phyloP scores from a whole-genome alignment of 2,797 vertebrate genomes.

The Syngnathus rostellatus region DNA sequence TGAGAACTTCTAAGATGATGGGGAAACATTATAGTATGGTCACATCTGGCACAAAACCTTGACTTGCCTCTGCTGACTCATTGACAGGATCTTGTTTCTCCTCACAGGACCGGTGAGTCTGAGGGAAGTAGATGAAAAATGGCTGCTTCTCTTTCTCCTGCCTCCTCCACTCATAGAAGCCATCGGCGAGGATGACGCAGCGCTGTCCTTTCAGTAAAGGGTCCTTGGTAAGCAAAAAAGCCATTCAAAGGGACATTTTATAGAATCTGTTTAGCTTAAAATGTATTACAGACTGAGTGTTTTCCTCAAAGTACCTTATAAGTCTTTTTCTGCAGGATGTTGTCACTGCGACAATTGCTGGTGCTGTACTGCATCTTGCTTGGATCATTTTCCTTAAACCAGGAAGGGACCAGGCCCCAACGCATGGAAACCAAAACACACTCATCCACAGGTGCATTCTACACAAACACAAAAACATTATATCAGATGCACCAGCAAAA shows the following conservation, averaged over 20 bases:
- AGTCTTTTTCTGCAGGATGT: conserved; percentile 79
- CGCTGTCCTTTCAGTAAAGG: conserved; percentile 84
- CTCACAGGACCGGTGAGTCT: conserved; percentile 35
- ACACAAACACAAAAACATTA: background rate
- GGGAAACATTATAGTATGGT: no score
- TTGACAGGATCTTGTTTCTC: conserved; percentile 7
- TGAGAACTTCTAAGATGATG: background rate
- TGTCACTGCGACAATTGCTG: conserved; percentile 91
- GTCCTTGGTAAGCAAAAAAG: conserved; percentile 60
- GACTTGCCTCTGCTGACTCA: conserved; percentile 34
- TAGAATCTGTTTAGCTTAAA: background rate
- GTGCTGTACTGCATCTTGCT: conserved; percentile 86
- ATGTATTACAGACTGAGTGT: background rate
- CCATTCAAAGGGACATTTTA: background rate
- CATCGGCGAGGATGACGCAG: conserved; percentile 90
- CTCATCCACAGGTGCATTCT: conserved; percentile 82
- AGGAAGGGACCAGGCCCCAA: conserved; percentile 90
- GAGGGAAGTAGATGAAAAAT: conserved; percentile 93
- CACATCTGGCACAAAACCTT: background rate
- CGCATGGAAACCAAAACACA: conserved; percentile 85
- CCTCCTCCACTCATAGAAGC: conserved; percentile 92
- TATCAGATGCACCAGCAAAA: background rate
- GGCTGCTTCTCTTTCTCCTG: conserved; percentile 76
- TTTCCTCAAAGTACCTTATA: conserved; percentile 75
- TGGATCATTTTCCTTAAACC: conserved; percentile 82